Conservation (phyloP, 2,113 vertebrate species). For the Pantherophis guttatus region DNA sequence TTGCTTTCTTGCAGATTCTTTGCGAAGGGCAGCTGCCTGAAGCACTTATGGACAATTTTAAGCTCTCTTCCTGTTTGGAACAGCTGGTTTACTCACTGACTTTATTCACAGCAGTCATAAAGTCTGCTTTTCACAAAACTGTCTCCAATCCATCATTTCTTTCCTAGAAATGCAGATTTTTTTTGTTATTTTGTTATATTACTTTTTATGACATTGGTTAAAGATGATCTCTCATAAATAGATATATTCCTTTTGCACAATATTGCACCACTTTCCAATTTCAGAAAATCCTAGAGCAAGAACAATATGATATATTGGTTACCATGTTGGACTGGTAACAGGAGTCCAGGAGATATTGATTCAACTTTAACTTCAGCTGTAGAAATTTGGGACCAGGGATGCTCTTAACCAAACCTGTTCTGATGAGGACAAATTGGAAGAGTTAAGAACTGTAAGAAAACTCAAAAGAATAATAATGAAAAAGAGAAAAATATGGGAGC, state of each 20-base stretch:
- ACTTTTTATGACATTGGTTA: not conserved
- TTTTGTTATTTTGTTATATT: conserved; percentile 30
- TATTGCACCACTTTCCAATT: not conserved
- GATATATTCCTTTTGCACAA: not conserved
- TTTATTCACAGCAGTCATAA: not conserved
- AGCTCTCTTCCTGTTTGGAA: not conserved
- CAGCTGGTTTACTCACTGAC: not conserved
- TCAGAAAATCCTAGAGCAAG: not conserved
- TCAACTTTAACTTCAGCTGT: not conserved
- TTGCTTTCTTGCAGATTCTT: not conserved
- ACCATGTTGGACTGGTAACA: not conserved
- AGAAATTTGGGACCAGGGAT: not conserved
- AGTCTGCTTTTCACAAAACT: not conserved
- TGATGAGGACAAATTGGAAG: not conserved
- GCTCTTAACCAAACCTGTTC: not conserved
- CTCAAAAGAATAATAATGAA: not conserved
- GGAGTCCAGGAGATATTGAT: not conserved
- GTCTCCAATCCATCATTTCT: not conserved
- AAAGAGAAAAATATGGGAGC: not conserved
- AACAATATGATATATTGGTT: not conserved
- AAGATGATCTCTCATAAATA: not conserved
- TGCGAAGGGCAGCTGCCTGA: not conserved
- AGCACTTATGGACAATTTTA: not conserved
- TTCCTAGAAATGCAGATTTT: not conserved
- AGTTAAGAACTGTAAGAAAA: not conserved